Evolutionary conservation across 2,113 vertebrate species (phyloP).

Genomic region (Sinocyclocheilus maitianheensis): DNA sequence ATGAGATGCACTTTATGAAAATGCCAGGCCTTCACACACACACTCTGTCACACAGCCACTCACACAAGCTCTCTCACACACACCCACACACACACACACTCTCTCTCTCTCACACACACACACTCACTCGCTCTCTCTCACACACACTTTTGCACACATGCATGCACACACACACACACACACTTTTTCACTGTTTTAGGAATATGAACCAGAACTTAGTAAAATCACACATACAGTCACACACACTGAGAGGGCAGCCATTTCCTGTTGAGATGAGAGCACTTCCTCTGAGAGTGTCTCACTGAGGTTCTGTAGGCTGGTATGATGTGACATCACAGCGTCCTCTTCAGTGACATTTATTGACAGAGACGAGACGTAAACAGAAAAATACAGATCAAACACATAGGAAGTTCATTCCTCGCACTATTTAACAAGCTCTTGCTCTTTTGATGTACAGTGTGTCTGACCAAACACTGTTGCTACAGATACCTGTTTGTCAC

Average conservation of each 20-base stretch:
- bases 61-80: too few species aligned
- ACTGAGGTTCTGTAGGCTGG: not conserved
- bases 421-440: not conserved
- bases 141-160: too few species aligned
- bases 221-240: not conserved
- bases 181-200: not conserved
- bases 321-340: too few species aligned
- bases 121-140: too few species aligned
- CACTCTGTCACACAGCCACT: rapidly evolving
- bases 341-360: too few species aligned
- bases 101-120: not conserved
- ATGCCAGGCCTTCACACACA: too few species aligned
- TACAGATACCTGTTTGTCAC: conserved; percentile 7
- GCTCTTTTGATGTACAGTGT: conserved; percentile 39
- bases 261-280: not conserved
- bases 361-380: too few species aligned
- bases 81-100: too few species aligned
- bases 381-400: conserved; percentile 11
- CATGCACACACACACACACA: not conserved
- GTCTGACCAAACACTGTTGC: conserved; percentile 60
- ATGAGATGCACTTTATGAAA: not conserved
- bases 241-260: not conserved
- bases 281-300: not conserved
- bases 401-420: conserved; percentile 2
- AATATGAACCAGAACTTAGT: not conserved